A percentile compares a stretch with the other conserved stretches of the same genome.
phyloP scores from a whole-genome alignment of 2,888 invertebrate genomes.

The Hydrotaea cyrtoneurina region DNA sequence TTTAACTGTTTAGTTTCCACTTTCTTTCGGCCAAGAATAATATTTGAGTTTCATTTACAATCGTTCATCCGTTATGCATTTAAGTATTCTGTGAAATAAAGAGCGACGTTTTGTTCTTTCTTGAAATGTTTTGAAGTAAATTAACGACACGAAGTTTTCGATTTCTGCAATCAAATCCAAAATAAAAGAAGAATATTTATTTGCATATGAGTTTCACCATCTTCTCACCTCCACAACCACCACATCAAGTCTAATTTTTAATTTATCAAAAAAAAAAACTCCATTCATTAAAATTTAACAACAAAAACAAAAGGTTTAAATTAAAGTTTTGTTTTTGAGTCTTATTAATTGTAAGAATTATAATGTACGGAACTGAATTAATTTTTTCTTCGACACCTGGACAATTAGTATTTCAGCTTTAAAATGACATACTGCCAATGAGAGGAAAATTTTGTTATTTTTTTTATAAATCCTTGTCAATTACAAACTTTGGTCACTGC shows the following conservation, averaged over 20 bases:
- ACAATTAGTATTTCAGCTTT: not conserved
- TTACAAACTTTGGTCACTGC: no score
- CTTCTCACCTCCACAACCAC: constrained; percentile 66
- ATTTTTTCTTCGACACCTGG: not conserved
- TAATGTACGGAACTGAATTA: not conserved
- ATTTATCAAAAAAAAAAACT: constrained; percentile 49
- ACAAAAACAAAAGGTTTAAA: constrained; percentile 50
- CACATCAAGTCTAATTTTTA: constrained; percentile 67
- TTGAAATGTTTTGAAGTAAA: constrained; percentile 17
- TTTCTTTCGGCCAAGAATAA: constrained; percentile 28
- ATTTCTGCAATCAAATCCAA: constrained; percentile 28
- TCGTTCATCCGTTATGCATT: constrained; percentile 5
- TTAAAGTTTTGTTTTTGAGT: constrained; percentile 14
- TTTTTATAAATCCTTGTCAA: no score
- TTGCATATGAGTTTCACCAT: constrained; percentile 61
- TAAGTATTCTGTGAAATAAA: constrained; percentile 57
- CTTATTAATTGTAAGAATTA: not conserved
- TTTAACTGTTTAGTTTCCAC: not conserved
- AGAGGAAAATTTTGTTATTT: no score
- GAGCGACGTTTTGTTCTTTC: not conserved
- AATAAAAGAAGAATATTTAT: constrained; percentile 61
- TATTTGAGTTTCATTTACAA: constrained; percentile 36
- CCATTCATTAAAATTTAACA: constrained; percentile 48
- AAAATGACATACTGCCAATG: no score
- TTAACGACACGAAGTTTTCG: not conserved